Evolutionary conservation across 2,888 invertebrate genomes (phyloP).

Genomic region (Mellilla xanthometata): DNA sequence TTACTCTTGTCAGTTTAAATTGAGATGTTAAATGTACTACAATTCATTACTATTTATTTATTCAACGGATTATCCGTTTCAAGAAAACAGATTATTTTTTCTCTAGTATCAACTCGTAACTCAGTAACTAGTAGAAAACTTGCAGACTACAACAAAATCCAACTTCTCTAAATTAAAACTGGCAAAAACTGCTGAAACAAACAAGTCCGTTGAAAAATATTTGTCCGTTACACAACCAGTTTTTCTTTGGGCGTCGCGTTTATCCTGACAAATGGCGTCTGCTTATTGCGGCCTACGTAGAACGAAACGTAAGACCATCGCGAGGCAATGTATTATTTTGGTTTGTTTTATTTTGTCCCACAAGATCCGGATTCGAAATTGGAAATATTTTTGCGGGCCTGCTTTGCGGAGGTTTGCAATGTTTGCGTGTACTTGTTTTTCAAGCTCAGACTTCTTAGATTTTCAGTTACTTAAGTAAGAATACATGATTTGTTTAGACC

Average conservation of each 20-base stretch:
- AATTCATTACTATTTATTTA: too few species aligned
- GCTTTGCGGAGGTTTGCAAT: conserved; percentile 8
- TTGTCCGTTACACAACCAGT: conserved; percentile 58
- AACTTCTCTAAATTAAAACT: conserved; percentile 19
- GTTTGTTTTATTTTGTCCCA: conserved; percentile 51
- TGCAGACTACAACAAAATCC: conserved; percentile 8
- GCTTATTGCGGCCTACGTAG: conserved; percentile 67
- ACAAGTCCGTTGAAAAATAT: conserved; percentile 64
- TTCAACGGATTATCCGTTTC: too few species aligned
- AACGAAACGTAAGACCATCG: conserved; percentile 55
- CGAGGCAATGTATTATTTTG: conserved; percentile 53
- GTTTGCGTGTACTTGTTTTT: too few species aligned
- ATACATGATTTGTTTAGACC: too few species aligned
- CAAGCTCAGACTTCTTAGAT: too few species aligned
- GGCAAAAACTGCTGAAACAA: conserved; percentile 44
- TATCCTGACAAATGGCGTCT: conserved; percentile 77
- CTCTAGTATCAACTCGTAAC: too few species aligned
- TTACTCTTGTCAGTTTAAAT: too few species aligned
- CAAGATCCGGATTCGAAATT: conserved; percentile 38
- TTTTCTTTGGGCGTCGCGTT: conserved; percentile 63
- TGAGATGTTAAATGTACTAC: too few species aligned
- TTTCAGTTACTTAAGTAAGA: too few species aligned
- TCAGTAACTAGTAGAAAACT: conserved; percentile 3
- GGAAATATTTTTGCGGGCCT: conserved; percentile 33
- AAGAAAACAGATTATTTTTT: too few species aligned